These are phyloP conservation scores for Cladorhizidae sp. DNA, from an alignment of 37 sponge, comb jelly and placozoan species.

Conservation along the genomic window DNA sequence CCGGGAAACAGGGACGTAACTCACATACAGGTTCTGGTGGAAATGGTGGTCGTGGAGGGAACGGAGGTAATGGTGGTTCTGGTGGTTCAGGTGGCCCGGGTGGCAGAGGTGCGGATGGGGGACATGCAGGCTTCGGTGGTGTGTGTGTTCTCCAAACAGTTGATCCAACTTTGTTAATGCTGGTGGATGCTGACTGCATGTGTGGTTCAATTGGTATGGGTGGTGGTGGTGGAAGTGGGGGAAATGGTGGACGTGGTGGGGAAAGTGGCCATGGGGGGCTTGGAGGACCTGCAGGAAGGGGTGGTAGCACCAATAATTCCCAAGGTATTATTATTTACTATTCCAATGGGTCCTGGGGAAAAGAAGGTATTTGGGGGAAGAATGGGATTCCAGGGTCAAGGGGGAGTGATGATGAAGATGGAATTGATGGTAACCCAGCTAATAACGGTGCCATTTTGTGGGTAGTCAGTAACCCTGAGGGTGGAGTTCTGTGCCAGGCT, in stretches of 20 bases:
- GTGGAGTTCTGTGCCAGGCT: conserved; percentile 50
- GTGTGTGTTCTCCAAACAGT: no score
- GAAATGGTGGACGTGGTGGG: conserved; percentile 67
- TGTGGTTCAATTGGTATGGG: conserved; percentile 45
- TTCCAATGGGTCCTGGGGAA: conserved; percentile 26
- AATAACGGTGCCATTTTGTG: conserved; percentile 61
- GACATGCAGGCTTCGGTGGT: no score
- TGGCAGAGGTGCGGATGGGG: no score
- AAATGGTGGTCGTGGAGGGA: conserved; percentile 73
- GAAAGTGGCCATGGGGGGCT: conserved; percentile 53
- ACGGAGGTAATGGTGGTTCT: no score
- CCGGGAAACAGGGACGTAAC: conserved; percentile 37
- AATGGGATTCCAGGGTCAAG: conserved; percentile 27
- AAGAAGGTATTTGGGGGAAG: conserved; percentile 20
- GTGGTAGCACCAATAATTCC: conserved; percentile 23
- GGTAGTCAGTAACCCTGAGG: conserved; percentile 53
- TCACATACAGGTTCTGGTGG: conserved; percentile 56
- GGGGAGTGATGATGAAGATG: conserved; percentile 53
- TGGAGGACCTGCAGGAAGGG: conserved; percentile 51
- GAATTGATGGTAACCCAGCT: no score
- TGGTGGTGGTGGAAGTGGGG: conserved; percentile 61
- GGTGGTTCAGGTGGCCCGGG: no score
- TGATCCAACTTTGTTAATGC: no score
- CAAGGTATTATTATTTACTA: conserved; percentile 34
- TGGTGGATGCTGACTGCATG: no score